Base-by-base conservation (phyloP, 2,113 vertebrate species). In the Clarias magur region DNA sequence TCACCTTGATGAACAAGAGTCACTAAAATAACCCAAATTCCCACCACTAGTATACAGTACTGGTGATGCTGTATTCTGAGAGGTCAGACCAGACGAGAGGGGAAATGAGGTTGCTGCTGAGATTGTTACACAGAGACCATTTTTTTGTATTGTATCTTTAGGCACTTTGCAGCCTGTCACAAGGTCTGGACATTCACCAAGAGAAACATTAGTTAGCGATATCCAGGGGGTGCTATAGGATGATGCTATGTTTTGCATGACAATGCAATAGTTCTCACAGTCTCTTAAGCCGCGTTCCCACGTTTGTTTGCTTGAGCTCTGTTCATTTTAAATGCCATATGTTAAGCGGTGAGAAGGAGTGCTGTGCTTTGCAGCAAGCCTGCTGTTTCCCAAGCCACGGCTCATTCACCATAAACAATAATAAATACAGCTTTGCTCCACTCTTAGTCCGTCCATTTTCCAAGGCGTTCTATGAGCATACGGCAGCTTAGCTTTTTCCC, bases 371-470 rank as follows among this genome's bases (percentile, higher is more conserved):
- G 83, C 63, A 81, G 78, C 65, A 38, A 72, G 78, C 83, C 89
- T 86, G 70, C 89, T 89, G 86, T 89, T 82, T 88, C 54, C n/a
- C 83, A 82, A 87, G 70, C 38, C 79, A 75, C 57, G 60, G 30
- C 86, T 70, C 81, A 81, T 85, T 89, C 80, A 82, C n/a, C 19
- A 70, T 59, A 89, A 87, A 87, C 79, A 88, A 86, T 82, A 88
- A 82, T 78, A 87, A 85, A 68, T 70, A 63, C 79, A 34, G 83
- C 63, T 88, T 67, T 82, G 83, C 42, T 70, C 82, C 62, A 15
- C 25, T 85, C 57, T 67, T 9, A 27, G 81, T 42, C 30, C 0
- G 56, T 63, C 42, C n/a, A 8, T 76, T 75, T 80, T 57, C 80
- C 7, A 6, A 9, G 11, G 21, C 85, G 30, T 65, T 80, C 59